These are phyloP conservation scores for Hymenopus coronatus DNA, from an alignment of 2,888 invertebrate genomes.

Conservation along the genomic window DNA sequence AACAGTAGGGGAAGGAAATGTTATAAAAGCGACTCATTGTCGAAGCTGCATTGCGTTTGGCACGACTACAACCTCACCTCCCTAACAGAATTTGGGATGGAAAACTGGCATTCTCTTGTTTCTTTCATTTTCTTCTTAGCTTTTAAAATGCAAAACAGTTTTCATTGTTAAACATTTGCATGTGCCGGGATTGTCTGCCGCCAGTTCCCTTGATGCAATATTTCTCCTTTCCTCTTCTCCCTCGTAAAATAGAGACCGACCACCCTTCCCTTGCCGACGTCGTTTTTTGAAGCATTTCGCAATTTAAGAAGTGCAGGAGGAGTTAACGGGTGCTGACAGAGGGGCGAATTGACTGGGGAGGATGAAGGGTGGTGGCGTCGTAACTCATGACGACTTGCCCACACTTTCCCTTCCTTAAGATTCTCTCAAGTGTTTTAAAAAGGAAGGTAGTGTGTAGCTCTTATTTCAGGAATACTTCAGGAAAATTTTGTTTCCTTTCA, in stretches of 20 bases:
- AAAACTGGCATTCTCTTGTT: background rate
- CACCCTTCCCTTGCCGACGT: background rate
- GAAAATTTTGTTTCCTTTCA: background rate
- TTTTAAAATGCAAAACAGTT: slow-evolving; percentile 17
- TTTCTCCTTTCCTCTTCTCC: background rate
- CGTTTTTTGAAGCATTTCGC: slow-evolving; percentile 15
- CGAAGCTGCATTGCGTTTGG: background rate
- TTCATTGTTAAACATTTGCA: slow-evolving; percentile 21
- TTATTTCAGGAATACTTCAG: background rate
- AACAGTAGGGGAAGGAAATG: too few relatives aligned
- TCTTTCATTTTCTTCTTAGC: background rate
- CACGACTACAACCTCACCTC: background rate
- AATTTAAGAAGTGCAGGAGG: slow-evolving; percentile 14
- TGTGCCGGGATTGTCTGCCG: slow-evolving; percentile 11
- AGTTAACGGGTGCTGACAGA: background rate
- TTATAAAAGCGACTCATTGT: too few relatives aligned
- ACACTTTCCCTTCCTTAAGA: slow-evolving; percentile 4
- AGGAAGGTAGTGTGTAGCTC: background rate
- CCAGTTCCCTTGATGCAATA: background rate
- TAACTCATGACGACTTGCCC: background rate
- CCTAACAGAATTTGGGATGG: background rate
- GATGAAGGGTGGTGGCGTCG: background rate
- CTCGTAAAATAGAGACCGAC: background rate
- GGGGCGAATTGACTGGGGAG: background rate
- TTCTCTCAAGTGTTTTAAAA: slow-evolving; percentile 1